Conservation (phyloP, 2,888 invertebrate species). For the Timandra comae region DNA sequence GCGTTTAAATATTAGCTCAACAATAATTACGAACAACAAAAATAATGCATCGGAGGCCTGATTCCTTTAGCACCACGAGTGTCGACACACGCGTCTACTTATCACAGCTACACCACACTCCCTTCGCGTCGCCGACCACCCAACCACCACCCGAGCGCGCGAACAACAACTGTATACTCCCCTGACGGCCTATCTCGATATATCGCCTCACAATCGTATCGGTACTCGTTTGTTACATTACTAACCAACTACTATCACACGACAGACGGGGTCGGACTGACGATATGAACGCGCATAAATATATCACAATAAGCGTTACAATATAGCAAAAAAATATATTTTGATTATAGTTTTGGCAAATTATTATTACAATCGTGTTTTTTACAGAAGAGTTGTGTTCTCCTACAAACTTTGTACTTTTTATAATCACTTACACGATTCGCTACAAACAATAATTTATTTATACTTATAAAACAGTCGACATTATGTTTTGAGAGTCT, state of each 20-base stretch:
- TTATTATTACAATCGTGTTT: slow-evolving; percentile 1
- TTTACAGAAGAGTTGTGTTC: slow-evolving; percentile 27
- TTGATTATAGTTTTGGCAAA: background rate
- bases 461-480: no score
- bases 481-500: no score
- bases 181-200: no score
- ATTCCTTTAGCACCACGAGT: slow-evolving; percentile 64
- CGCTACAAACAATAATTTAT: slow-evolving; percentile 31
- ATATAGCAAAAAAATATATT: background rate
- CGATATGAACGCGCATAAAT: background rate
- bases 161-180: no score
- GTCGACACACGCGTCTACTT: slow-evolving; percentile 23
- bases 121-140: no score
- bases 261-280: no score
- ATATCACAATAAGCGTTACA: background rate
- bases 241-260: no score
- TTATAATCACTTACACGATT: slow-evolving; percentile 52
- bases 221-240: no score
- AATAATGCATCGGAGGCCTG: slow-evolving; percentile 61
- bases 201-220: no score
- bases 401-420: slow-evolving; percentile 62
- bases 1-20: slow-evolving; percentile 49
- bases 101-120: slow-evolving; percentile 14
- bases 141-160: no score
- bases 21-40: slow-evolving; percentile 59